Evolutionary conservation across 2,797 vertebrate species (phyloP).

Genomic region (Sitta carolinensis): DNA sequence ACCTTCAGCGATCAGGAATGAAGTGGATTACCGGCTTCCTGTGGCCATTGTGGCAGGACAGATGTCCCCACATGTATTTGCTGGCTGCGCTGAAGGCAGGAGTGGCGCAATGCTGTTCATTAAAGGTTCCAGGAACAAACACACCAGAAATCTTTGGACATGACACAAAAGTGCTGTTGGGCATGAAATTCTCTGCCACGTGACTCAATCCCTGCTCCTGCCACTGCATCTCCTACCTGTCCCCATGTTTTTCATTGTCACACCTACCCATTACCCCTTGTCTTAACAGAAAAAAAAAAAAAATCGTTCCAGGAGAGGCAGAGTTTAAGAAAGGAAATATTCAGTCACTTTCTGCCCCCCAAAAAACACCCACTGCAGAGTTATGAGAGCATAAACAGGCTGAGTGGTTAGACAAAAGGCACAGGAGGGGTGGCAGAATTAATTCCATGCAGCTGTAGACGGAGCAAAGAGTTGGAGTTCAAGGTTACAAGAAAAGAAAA

Average conservation of each 20-base stretch:
- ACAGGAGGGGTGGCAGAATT: not conserved
- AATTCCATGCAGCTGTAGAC: not conserved
- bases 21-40: conserved; percentile 14
- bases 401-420: not conserved
- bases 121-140: not conserved
- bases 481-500: not conserved
- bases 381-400: not conserved
- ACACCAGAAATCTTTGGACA: not conserved
- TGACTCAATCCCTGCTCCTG: not conserved
- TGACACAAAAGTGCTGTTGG: not conserved
- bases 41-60: not conserved
- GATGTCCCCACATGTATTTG: not conserved
- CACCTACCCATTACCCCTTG: not conserved
- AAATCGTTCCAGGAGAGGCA: not conserved
- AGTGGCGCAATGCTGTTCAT: not conserved
- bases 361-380: not conserved
- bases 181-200: not conserved
- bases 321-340: not conserved
- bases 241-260: not conserved
- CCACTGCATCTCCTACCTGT: not conserved
- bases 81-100: fast-evolving
- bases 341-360: not conserved
- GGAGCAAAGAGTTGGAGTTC: not conserved
- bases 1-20: not conserved
- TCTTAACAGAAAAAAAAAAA: not conserved